Base-by-base conservation (phyloP, 2,113 vertebrate genomes). In the Circaetus cinerascens region DNA sequence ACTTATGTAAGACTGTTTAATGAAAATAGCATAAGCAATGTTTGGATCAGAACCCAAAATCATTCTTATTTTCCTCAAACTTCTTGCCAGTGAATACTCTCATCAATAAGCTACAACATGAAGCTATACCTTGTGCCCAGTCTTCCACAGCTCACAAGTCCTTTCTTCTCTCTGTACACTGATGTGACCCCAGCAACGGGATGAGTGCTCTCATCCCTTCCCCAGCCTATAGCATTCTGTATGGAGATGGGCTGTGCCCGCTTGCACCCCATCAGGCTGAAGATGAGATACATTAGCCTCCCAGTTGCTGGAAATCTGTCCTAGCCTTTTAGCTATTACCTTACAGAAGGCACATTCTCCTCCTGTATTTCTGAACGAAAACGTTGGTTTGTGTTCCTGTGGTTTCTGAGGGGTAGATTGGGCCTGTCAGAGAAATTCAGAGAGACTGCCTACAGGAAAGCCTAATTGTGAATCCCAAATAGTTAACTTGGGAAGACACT, bases 351-450 rank as follows among this genome's bases (percentile, higher is more conserved):
- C 16, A 53, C 22, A 23, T 63, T 59, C 30, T 80, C 29, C 19
- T 73, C 25, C 7, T 38, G 14, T 50, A 25, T 73, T 79, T 73
- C 40, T 55, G 57, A 90, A 73, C 27, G 3, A 66, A 77, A 90
- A 30, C 0, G 0, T 25, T 72, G 2, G 6, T 77, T 71, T 29
- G 1, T 66, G 7, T 38, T 86, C 57, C 50, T 72, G 13, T 45
- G 7, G 13, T 46, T 81, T 38, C 22, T 63, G 38, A 84, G 15
- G 2, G 53, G 66, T 59, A 74, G 41, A 74, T 19, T 69, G 15
- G 9, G 9, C 18, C 29, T 77, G 10, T 30, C n/a, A 69, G 73
- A 67, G 68, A 87, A 53, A 81, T 86, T 38, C n/a, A 75, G 26
- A 77, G 15, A 51, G 11, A 13, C 5, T 29, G 1, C 3, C 36